These are phyloP conservation scores for Cinclus mexicanus DNA, from an alignment of 2,113 vertebrate species.

Conservation along the genomic window DNA sequence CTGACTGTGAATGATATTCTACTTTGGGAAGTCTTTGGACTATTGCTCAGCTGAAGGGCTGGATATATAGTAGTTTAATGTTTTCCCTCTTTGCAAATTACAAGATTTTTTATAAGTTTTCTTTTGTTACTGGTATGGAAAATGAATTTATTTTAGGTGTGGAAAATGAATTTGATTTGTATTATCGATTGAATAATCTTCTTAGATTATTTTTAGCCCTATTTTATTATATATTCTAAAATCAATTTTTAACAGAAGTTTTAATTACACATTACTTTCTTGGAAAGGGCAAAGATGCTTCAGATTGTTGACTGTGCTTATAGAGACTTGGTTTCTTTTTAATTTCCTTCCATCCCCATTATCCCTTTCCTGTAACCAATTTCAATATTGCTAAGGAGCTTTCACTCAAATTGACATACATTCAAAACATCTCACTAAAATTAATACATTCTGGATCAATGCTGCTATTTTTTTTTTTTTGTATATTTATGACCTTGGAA, in stretches of 20 bases:
- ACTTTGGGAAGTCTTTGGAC: neutral
- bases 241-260: neutral
- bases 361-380: conserved; percentile 9
- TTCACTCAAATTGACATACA: conserved; percentile 56
- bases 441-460: conserved; percentile 26
- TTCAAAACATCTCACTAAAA: conserved; percentile 55
- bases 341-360: neutral
- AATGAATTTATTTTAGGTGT: neutral
- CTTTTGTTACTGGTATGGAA: neutral
- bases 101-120: neutral
- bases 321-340: neutral
- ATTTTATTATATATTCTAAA: conserved; percentile 4
- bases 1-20: neutral
- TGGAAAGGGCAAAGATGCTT: neutral
- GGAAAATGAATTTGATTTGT: neutral
- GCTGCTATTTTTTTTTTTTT: neutral
- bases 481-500: conserved; percentile 59
- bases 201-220: neutral
- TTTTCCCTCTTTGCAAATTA: neutral
- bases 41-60: neutral
- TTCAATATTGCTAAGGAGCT: conserved; percentile 32
- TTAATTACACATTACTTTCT: conserved; percentile 12
- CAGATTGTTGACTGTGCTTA: neutral
- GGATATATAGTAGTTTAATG: neutral
- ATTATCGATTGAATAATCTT: too few relatives aligned